These are phyloP conservation scores for Syngnathoides biaculeatus DNA, from an alignment of 2,113 vertebrate species.

Conservation along the genomic window DNA sequence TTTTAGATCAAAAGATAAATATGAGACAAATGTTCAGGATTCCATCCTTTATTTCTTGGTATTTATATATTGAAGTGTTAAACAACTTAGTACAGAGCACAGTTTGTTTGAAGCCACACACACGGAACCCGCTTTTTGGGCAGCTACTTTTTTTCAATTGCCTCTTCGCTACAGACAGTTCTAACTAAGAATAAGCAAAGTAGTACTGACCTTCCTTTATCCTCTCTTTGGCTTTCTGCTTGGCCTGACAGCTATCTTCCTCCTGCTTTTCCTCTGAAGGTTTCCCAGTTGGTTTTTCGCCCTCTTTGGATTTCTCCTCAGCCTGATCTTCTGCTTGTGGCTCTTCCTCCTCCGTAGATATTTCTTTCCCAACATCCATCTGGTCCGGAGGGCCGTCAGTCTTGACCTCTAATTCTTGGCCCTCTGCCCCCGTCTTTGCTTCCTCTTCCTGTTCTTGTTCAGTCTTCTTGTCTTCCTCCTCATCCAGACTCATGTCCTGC, in stretches of 20 bases:
- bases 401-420: slow-evolving; percentile 39
- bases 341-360: slow-evolving; percentile 46
- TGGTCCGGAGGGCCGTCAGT: slow-evolving; percentile 42
- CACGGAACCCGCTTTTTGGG: too few species aligned
- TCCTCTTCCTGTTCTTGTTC: slow-evolving; percentile 41
- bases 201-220: slow-evolving; percentile 83
- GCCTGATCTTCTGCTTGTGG: slow-evolving; percentile 25
- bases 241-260: slow-evolving; percentile 71
- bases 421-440: slow-evolving; percentile 27
- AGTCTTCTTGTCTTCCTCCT: slow-evolving; percentile 46
- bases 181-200: background rate
- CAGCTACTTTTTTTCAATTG: too few species aligned
- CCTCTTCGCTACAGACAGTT: too few species aligned
- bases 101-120: too few species aligned
- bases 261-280: slow-evolving; percentile 71
- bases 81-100: too few species aligned
- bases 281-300: slow-evolving; percentile 63
- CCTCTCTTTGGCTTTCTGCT: slow-evolving; percentile 77
- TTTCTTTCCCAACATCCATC: slow-evolving; percentile 45
- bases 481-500: slow-evolving; percentile 52
- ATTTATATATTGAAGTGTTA: too few species aligned
- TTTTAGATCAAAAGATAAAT: too few species aligned
- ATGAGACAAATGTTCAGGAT: too few species aligned
- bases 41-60: too few species aligned
- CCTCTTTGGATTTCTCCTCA: slow-evolving; percentile 71